Percentiles rank a stretch among this genome's conserved stretches.
Evolutionary conservation across 2,888 invertebrate species (phyloP).

Genomic region (Stratiomys singularior): DNA sequence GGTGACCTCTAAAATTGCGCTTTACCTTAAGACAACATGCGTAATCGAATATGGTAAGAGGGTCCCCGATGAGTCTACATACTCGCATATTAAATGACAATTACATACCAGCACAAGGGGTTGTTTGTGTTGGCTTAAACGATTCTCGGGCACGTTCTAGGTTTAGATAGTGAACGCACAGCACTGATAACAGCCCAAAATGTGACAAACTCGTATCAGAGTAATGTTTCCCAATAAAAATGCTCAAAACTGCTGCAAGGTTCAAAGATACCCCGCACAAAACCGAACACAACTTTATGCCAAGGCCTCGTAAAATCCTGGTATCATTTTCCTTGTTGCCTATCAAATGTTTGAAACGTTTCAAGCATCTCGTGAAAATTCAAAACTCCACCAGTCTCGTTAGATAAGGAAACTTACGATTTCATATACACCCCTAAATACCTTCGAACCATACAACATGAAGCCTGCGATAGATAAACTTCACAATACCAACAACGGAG

Average conservation of each 20-base stretch:
- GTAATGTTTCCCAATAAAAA: background rate
- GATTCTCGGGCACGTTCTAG: background rate
- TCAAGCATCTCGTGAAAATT: background rate
- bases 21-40: background rate
- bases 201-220: background rate
- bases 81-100: too few relatives aligned
- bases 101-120: background rate
- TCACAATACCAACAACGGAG: too few relatives aligned
- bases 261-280: background rate
- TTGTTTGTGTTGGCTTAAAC: background rate
- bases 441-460: slow-evolving; percentile 2
- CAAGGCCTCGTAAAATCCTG: background rate
- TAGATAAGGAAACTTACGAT: slow-evolving; percentile 16
- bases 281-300: background rate
- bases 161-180: background rate
- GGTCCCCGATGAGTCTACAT: background rate
- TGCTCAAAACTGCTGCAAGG: background rate
- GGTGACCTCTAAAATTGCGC: background rate
- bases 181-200: background rate
- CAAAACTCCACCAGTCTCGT: background rate
- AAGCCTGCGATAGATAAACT: too few relatives aligned
- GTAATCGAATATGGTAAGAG: background rate
- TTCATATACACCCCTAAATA: background rate
- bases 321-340: slow-evolving; percentile 4
- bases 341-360: background rate